Evolutionary conservation across 2,888 invertebrate species (phyloP).

Genomic region (Ceraclea dissimilis): DNA sequence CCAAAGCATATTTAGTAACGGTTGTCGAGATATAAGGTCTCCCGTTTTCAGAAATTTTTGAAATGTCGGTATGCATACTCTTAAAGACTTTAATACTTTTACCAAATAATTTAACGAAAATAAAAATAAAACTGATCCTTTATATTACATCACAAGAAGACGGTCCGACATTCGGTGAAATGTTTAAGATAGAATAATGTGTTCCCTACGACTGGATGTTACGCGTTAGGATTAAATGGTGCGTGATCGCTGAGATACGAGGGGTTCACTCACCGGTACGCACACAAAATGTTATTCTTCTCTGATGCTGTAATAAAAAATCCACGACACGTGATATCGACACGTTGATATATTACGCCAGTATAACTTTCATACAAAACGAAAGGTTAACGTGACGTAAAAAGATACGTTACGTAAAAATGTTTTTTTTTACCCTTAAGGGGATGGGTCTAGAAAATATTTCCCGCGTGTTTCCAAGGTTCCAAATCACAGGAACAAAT

Average conservation of each 20-base stretch:
- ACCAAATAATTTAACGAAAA: background rate
- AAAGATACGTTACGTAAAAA: no score
- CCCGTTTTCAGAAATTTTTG: no score
- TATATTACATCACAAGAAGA: background rate
- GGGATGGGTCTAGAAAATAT: no score
- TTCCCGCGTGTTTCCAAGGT: no score
- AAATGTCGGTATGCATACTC: no score
- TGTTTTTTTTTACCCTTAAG: no score
- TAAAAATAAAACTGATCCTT: slow-evolving; percentile 3
- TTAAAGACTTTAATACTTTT: slow-evolving; percentile 2
- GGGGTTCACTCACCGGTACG: slow-evolving; percentile 7
- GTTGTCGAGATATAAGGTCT: no score
- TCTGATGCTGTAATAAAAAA: slow-evolving; percentile 6
- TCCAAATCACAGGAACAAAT: no score
- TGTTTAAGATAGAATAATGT: slow-evolving; percentile 11
- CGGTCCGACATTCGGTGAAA: slow-evolving; percentile 1
- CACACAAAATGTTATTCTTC: slow-evolving; percentile 7
- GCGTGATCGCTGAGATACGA: slow-evolving; percentile 15
- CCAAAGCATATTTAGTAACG: no score
- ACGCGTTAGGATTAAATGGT: slow-evolving; percentile 19
- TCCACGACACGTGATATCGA: slow-evolving; percentile 2
- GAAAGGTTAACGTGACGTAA: no score
- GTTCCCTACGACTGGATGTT: slow-evolving; percentile 5
- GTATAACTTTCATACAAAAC: no score
- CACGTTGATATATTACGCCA: background rate